Percentiles rank a stretch among this genome's conserved stretches.
Conservation (phyloP, 2,797 vertebrate genomes). For the Melanotaenia maccullochi region DNA sequence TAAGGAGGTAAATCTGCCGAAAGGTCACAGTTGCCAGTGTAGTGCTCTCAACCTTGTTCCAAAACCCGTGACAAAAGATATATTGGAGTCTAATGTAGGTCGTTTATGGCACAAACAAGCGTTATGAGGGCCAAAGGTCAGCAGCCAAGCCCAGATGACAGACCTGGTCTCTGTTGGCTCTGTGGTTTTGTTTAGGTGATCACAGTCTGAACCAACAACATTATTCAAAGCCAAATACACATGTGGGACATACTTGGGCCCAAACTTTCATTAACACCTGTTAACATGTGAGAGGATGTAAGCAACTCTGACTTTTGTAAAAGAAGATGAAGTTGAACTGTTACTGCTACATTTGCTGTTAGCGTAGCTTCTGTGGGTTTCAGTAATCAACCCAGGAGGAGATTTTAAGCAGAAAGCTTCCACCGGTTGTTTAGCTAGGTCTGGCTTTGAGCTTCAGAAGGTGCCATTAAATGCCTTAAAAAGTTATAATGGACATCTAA, state of each 20-base stretch:
- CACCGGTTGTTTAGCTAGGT: neutral
- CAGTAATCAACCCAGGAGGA: too few relatives aligned
- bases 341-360: neutral
- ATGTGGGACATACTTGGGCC: too few relatives aligned
- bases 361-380: too few relatives aligned
- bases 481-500: neutral
- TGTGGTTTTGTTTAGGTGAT: too few relatives aligned
- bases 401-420: neutral
- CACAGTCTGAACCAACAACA: too few relatives aligned
- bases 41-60: neutral
- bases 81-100: neutral
- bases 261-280: neutral
- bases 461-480: neutral
- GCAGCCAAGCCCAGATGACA: neutral
- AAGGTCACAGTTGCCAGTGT: neutral
- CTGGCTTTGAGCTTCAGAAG: too few relatives aligned
- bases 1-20: neutral
- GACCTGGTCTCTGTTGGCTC: too few relatives aligned
- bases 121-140: neutral
- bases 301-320: neutral
- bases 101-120: neutral
- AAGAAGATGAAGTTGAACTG: neutral
- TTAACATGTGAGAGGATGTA: neutral
- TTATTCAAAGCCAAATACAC: too few relatives aligned
- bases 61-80: too few relatives aligned